phyloP scores from a whole-genome alignment of 1,140 invertebrate species.

The Acromyrmex charruanus region DNA sequence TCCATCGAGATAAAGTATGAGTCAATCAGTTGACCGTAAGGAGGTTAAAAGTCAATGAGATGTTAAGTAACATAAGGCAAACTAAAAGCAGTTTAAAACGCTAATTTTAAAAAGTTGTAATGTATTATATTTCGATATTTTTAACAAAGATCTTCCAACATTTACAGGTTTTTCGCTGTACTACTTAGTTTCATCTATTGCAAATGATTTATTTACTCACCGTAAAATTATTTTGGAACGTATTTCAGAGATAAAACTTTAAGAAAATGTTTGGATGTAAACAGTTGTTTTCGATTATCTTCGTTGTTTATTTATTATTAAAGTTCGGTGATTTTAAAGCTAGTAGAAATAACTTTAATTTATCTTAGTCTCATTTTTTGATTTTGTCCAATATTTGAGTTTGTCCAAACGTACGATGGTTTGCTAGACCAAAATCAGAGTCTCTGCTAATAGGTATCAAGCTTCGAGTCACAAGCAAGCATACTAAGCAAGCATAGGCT shows the following conservation, averaged over 20 bases:
- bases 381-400: not conserved
- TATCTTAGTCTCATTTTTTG: not conserved
- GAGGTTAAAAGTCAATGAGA: too few species aligned
- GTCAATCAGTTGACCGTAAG: too few species aligned
- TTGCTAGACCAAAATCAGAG: not conserved
- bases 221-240: not conserved
- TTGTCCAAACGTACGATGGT: not conserved
- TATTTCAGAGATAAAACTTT: not conserved
- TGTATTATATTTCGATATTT: too few species aligned
- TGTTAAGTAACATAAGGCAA: too few species aligned
- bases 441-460: conserved; percentile 4
- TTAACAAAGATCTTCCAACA: too few species aligned
- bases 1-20: too few species aligned
- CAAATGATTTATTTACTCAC: not conserved
- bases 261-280: not conserved
- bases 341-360: conserved; percentile 8
- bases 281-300: not conserved
- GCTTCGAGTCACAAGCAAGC: not conserved
- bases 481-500: not conserved
- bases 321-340: not conserved
- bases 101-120: too few species aligned
- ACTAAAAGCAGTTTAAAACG: too few species aligned
- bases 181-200: too few species aligned
- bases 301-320: not conserved
- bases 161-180: too few species aligned